phyloP scores from a whole-genome alignment of 2,888 invertebrate species.

The Nineta flava region DNA sequence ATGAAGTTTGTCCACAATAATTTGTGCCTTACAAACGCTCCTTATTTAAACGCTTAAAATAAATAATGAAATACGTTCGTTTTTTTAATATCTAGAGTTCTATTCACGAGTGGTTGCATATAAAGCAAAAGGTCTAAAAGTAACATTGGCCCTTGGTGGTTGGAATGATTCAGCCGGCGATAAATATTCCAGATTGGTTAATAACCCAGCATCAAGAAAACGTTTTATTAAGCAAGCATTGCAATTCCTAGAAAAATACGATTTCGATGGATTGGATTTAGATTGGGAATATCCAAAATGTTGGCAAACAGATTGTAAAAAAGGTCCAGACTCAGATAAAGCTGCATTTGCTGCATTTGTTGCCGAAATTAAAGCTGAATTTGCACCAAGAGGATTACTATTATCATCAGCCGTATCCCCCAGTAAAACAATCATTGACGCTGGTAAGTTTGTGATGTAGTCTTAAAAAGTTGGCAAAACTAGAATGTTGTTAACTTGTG shows the following conservation, averaged over 20 bases:
- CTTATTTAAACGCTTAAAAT: too few relatives aligned
- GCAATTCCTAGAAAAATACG: slow-evolving; percentile 60
- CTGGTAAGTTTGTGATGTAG: slow-evolving; percentile 26
- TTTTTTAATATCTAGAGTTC: slow-evolving; percentile 38
- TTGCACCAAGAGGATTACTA: slow-evolving; percentile 49
- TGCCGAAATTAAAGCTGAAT: slow-evolving; percentile 49
- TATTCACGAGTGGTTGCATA: slow-evolving; percentile 69
- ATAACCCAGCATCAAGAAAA: slow-evolving; percentile 51
- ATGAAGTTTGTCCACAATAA: too few relatives aligned
- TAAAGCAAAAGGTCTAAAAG: slow-evolving; percentile 67
- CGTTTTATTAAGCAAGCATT: slow-evolving; percentile 61
- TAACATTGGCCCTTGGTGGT: slow-evolving; percentile 79
- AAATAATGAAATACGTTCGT: too few relatives aligned
- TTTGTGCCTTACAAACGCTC: too few relatives aligned
- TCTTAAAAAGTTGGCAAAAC: too few relatives aligned
- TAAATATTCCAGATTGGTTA: slow-evolving; percentile 74
- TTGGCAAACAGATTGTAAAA: slow-evolving; percentile 76
- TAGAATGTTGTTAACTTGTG: background rate
- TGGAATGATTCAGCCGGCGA: slow-evolving; percentile 90
- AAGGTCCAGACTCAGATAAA: slow-evolving; percentile 73
- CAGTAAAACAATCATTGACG: slow-evolving; percentile 74
- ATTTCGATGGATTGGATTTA: slow-evolving; percentile 85
- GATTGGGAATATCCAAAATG: slow-evolving; percentile 93
- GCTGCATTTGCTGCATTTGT: slow-evolving; percentile 60
- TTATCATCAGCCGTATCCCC: slow-evolving; percentile 77